Base-by-base conservation (phyloP, 2,888 invertebrate species). In the Hemicrepidius hirtus region DNA sequence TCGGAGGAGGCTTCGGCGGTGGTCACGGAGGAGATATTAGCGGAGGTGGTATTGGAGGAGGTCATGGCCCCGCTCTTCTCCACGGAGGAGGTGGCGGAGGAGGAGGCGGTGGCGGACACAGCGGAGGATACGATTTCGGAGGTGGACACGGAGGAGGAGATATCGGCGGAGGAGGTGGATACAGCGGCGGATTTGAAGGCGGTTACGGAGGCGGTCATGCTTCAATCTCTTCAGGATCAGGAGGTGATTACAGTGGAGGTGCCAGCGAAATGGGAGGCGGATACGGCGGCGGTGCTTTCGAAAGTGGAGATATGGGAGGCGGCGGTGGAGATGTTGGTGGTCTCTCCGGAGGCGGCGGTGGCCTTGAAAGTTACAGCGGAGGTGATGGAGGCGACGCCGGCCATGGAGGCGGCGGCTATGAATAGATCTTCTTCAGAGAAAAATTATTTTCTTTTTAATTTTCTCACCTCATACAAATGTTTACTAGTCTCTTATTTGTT, bases 141-240 rank as follows among this genome's bases (percentile, higher is more conserved):
- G 76, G 75, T 16, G 77, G 76, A 24, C 24, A 24, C 24, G 24
- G 24, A 2, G 24, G n/a, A 12, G 69, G 60, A 32, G 76, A 73
- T 16, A 59, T 60, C 62, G 70, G 88, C 87, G 72, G 87, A 86
- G 74, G 88, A 87, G 72, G 87, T 86, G 74, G 88, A 82, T 13
- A 85, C 80, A 79, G 86, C 86, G 0, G 86, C 79, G 7, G 87
- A 83, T 7, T 88, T 86, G 1, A 81, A 79, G 20, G 87, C 85
- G 62, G 85, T 84, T 18, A 77, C 78, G 10, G 81, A 68, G 37
- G 80, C 79, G 9, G 82, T 80, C 37, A 84, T 85, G 69, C 80
- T 82, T 0, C 83, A 72, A 6, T 32, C 1, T 32, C 3, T 80
- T 77, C 21, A 57, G 78, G 78, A n/a, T 77, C 79, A 20, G 80